phyloP scores from a whole-genome alignment of 30 jellyfish, hydroid and myxozoan genomes.

The Sanderia malayensis region DNA sequence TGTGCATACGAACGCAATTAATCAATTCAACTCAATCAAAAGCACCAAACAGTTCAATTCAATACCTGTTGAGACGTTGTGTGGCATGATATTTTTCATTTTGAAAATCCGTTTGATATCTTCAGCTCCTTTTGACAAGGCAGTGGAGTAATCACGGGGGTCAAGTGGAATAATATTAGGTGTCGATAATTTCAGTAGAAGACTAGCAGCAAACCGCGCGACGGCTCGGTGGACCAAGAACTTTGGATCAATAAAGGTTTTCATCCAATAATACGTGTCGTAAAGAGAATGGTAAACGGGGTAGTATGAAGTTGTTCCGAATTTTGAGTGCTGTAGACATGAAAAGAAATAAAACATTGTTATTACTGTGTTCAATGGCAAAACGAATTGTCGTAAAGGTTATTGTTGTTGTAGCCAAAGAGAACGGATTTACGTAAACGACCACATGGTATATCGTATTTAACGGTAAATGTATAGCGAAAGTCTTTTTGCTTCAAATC shows the following conservation, averaged over 20 bases:
- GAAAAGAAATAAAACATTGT: no score
- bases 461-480: no score
- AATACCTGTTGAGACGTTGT: constrained; percentile 39
- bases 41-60: neutral
- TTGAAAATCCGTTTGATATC: constrained; percentile 15
- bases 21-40: neutral
- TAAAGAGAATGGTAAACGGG: constrained; percentile 70
- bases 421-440: no score
- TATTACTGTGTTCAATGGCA: no score
- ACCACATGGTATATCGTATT: no score
- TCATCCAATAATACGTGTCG: constrained; percentile 68
- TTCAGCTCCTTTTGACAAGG: constrained; percentile 42
- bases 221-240: constrained; percentile 50
- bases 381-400: no score
- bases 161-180: constrained; percentile 37
- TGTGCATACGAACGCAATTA: no score
- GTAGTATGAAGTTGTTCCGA: constrained; percentile 7
- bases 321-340: neutral
- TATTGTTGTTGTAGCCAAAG: no score
- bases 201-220: constrained; percentile 33
- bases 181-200: constrained; percentile 44
- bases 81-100: neutral
- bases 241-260: constrained; percentile 51
- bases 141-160: constrained; percentile 41
- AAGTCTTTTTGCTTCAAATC: no score